Conservation (phyloP, 2,888 invertebrate genomes). For the Morpho achilles region DNA sequence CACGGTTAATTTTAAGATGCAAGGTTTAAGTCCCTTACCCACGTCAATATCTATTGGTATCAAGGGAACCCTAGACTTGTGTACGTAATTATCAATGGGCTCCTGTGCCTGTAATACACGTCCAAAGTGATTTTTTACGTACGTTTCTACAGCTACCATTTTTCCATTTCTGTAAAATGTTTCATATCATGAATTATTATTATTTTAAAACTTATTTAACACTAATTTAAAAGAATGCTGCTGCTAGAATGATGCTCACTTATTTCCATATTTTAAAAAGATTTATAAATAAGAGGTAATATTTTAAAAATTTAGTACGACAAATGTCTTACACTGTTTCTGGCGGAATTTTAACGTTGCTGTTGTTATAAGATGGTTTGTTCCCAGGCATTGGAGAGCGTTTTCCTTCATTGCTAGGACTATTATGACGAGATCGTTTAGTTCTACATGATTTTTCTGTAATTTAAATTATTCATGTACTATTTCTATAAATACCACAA, state of each 20-base stretch:
- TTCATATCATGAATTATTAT: not conserved
- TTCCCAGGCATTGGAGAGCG: conserved; percentile 21
- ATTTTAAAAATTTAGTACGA: too few relatives aligned
- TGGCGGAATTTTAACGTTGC: conserved; percentile 33
- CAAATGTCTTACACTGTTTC: conserved; percentile 39
- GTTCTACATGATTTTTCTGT: conserved; percentile 22
- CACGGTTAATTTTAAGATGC: too few relatives aligned
- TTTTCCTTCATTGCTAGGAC: conserved; percentile 37
- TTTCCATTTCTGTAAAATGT: conserved; percentile 41
- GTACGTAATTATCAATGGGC: conserved; percentile 27
- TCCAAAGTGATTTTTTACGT: conserved; percentile 49
- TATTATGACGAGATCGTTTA: conserved; percentile 34
- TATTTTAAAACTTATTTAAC: too few relatives aligned
- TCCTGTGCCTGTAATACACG: conserved; percentile 24
- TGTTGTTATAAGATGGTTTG: conserved; percentile 26
- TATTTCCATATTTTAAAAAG: too few relatives aligned
- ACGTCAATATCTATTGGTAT: conserved; percentile 49
- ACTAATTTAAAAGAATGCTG: too few relatives aligned
- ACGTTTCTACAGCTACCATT: conserved; percentile 54
- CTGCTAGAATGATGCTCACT: too few relatives aligned
- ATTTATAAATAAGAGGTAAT: too few relatives aligned
- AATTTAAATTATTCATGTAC: not conserved
- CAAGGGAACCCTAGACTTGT: conserved; percentile 46
- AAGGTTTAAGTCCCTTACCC: conserved; percentile 31
- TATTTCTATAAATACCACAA: too few relatives aligned